Evolutionary conservation across 2,113 vertebrate species (phyloP).

Genomic region (Chrysemys picta): DNA sequence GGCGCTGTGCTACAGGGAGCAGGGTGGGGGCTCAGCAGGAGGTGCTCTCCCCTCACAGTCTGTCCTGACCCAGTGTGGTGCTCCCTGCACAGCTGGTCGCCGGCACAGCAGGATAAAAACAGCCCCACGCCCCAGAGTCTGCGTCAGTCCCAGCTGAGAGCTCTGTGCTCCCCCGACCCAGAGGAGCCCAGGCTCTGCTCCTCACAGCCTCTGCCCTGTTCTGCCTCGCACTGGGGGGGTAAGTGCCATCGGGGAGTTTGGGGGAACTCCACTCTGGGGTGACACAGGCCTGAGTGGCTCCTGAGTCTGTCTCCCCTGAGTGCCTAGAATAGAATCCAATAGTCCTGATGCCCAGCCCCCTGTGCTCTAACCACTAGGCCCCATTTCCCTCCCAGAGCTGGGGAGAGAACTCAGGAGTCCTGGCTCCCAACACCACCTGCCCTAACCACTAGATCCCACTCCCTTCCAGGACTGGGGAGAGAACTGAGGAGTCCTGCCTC

Average conservation of each 20-base stretch:
- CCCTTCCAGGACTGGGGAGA: too few relatives aligned
- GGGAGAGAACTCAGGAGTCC: not conserved
- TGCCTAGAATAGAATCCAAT: too few relatives aligned
- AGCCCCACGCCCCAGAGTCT: not conserved
- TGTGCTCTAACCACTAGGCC: not conserved
- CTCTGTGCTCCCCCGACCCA: not conserved
- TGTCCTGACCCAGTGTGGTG: too few relatives aligned
- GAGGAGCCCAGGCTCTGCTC: not conserved
- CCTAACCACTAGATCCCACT: not conserved
- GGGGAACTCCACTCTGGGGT: too few relatives aligned
- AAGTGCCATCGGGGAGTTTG: not conserved
- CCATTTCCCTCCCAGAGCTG: not conserved
- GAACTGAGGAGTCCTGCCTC: too few relatives aligned
- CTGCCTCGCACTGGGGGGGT: not conserved
- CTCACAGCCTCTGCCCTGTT: not conserved
- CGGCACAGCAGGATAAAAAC: not conserved
- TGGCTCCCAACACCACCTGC: not conserved
- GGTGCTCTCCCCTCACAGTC: too few relatives aligned
- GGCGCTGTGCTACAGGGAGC: too few relatives aligned
- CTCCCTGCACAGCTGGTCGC: too few relatives aligned
- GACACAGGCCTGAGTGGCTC: too few relatives aligned
- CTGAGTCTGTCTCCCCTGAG: not conserved
- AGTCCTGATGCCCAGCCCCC: too few relatives aligned
- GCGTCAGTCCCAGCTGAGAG: not conserved
- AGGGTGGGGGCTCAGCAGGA: too few relatives aligned